A percentile compares a stretch with the other conserved stretches of the same genome.
Conservation (phyloP, 2,888 invertebrate species). For the Oasisia sp. region DNA sequence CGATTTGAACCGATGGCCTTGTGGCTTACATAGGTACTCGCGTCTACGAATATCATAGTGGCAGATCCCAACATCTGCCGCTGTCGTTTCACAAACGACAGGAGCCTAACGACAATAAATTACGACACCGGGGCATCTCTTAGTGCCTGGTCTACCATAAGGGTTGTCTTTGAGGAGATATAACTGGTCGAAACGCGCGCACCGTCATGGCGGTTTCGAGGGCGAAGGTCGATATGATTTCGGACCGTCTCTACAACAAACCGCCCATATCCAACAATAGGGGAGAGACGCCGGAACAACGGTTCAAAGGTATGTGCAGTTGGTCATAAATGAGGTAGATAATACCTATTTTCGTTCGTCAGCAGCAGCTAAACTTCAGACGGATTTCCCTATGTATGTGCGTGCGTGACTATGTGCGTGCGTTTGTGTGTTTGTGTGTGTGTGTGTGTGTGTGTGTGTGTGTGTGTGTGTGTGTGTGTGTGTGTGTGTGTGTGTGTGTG, state of each 20-base stretch:
- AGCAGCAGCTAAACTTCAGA: too few relatives aligned
- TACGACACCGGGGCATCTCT: background rate
- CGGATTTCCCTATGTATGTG: too few relatives aligned
- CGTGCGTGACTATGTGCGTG: too few relatives aligned
- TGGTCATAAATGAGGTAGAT: too few relatives aligned
- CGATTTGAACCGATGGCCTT: background rate
- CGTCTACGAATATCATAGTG: background rate
- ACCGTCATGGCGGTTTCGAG: background rate
- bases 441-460: too few relatives aligned
- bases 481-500: too few relatives aligned
- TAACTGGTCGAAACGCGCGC: background rate
- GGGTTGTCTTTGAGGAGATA: background rate
- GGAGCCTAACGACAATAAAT: background rate
- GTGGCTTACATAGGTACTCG: background rate
- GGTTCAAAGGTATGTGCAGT: background rate
- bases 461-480: too few relatives aligned
- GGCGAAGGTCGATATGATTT: background rate
- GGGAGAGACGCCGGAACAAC: background rate
- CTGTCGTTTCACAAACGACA: background rate
- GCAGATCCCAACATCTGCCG: background rate
- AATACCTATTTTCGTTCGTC: too few relatives aligned
- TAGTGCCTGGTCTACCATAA: too few relatives aligned
- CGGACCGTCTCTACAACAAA: background rate
- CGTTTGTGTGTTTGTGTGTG: too few relatives aligned
- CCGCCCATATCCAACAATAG: background rate